Evolutionary conservation across 2,888 invertebrate genomes (phyloP), one percentile per base, ranked within the genome.

Genomic region (Diarsia mendica): DNA sequence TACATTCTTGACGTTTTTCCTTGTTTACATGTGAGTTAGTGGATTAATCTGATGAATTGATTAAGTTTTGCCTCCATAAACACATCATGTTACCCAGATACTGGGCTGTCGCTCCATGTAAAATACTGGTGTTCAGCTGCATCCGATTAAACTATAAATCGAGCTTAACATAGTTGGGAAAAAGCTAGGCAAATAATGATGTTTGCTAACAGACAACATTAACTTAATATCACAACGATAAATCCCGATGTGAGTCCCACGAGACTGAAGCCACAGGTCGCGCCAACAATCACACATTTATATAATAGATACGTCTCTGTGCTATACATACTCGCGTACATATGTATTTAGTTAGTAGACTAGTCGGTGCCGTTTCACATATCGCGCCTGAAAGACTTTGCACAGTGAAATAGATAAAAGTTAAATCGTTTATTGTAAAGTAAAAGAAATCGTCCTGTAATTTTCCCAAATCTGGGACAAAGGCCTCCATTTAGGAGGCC

Each of bases 251-350:
- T 11, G n/a, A 44, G 39, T 63, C 61, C 61, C 61, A 1, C 61
- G n/a, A 11, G 63, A 0, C 63, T n/a, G 61, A 6, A 61, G 44
- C 63, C n/a, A 63, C 63, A 63, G 63, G 63, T 44, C 44, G 61
- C 61, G 44, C 44, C 44, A n/a, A 44, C 63, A 8, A n/a, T 44
- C n/a, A n/a, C 44, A 61, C 44, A 63, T 44, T 44, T 63, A 63
- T 44, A 63, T 63, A 63, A n/a, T 13, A 44, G 8, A 44, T n/a
- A n/a, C 63, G 13, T 63, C 18, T 61, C 61, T n/a, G 61, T 39
- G 39, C 63, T 44, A 63, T n/a, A 63, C n/a, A 44, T 13, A 63
- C 28, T 9, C 33, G 28, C 23, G 0, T 8, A 58, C 3, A 1
- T 63, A 63, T n/a, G n/a, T 44, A n/a, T 63, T 44, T 44, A 63